phyloP scores from a whole-genome alignment of 1,140 invertebrate species.

The Drosophila varians region DNA sequence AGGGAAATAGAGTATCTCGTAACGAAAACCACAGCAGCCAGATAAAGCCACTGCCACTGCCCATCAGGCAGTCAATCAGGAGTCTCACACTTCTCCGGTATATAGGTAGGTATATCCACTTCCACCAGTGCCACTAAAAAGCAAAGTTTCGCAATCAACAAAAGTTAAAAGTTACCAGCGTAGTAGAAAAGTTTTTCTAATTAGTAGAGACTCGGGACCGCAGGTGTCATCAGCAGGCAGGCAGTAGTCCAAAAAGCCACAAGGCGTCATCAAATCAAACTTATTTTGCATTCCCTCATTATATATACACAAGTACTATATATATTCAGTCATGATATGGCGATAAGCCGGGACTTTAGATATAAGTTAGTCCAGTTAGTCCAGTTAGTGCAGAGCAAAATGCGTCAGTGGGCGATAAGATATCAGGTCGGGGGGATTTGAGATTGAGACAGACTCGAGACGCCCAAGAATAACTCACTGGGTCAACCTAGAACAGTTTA shows the following conservation, averaged over 20 bases:
- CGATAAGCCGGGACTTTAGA: slow-evolving; percentile 47
- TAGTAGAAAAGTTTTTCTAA: slow-evolving; percentile 72
- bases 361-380: slow-evolving; percentile 37
- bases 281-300: slow-evolving; percentile 28
- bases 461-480: slow-evolving; percentile 6
- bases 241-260: not conserved
- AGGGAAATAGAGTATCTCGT: slow-evolving; percentile 11
- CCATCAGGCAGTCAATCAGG: slow-evolving; percentile 67
- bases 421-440: slow-evolving; percentile 32
- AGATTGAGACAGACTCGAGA: slow-evolving; percentile 40
- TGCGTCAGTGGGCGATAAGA: slow-evolving; percentile 41
- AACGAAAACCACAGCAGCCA: slow-evolving; percentile 43
- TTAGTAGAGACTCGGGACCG: slow-evolving; percentile 49
- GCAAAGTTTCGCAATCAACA: slow-evolving; percentile 75
- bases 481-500: slow-evolving; percentile 29
- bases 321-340: slow-evolving; percentile 12
- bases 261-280: slow-evolving; percentile 39
- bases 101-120: too few species aligned
- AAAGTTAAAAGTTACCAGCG: slow-evolving; percentile 68
- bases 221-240: slow-evolving; percentile 33
- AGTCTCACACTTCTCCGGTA: not conserved
- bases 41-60: slow-evolving; percentile 24
- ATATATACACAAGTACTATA: not conserved
- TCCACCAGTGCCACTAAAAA: slow-evolving; percentile 35
- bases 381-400: slow-evolving; percentile 29